A percentile compares a stretch with the other conserved stretches of the same genome.
These are phyloP conservation scores for Saguinus midas DNA, from an alignment of 2,113 vertebrate species.

Conservation along the genomic window DNA sequence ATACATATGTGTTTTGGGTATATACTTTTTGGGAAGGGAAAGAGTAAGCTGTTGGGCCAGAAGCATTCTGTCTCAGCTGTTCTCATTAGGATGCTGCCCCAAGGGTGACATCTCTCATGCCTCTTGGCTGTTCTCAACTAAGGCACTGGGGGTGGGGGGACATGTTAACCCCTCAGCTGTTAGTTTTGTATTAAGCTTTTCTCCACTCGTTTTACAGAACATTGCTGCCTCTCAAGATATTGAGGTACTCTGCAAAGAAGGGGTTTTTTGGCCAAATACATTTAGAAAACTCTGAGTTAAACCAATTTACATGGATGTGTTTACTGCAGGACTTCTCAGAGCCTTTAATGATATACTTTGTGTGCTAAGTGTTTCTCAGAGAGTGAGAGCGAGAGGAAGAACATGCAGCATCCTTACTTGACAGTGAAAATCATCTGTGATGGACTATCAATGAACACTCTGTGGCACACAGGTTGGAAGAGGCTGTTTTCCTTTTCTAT, in stretches of 20 bases:
- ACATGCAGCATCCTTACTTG: neutral
- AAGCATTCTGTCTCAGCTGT: neutral
- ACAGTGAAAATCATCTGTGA: neutral
- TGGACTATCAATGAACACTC: neutral
- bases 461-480: neutral
- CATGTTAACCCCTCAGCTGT: neutral
- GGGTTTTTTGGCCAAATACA: neutral
- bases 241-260: neutral
- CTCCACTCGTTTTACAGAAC: neutral
- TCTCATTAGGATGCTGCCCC: neutral
- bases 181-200: neutral
- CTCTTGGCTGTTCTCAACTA: neutral
- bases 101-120: neutral
- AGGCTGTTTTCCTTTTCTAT: neutral
- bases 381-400: neutral
- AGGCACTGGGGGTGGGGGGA: neutral
- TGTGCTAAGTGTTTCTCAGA: neutral
- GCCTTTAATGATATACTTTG: neutral
- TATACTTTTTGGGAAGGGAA: neutral
- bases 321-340: constrained; percentile 33
- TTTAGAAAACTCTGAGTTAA: neutral
- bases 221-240: neutral
- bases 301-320: neutral
- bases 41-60: neutral
- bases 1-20: neutral